phyloP scores from a whole-genome alignment of 2,797 vertebrate genomes.

The Arremon aurantiirostris region DNA sequence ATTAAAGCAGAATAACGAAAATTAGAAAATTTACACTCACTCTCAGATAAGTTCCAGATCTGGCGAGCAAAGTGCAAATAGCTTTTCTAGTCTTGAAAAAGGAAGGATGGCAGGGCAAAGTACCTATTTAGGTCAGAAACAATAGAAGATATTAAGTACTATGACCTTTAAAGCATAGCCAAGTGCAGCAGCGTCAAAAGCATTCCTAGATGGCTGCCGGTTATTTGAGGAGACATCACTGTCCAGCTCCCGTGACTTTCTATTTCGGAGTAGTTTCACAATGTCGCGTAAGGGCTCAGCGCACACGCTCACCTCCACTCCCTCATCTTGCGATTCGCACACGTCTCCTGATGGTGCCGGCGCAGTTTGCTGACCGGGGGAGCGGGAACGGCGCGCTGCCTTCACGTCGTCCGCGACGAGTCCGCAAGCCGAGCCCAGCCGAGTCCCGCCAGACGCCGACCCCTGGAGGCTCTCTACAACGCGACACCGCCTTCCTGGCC shows the following conservation, averaged over 20 bases:
- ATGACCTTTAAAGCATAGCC: fast-evolving
- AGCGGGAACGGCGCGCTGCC: too few relatives aligned
- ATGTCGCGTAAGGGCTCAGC: fast-evolving
- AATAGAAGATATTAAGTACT: fast-evolving
- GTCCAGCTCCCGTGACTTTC: fast-evolving
- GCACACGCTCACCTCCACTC: fast-evolving
- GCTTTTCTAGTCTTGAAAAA: neutral
- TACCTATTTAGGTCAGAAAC: fast-evolving
- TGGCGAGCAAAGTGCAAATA: fast-evolving
- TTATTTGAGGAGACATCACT: fast-evolving
- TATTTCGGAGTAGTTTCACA: fast-evolving
- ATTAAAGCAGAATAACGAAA: neutral
- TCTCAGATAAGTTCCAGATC: neutral
- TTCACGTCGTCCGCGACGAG: fast-evolving
- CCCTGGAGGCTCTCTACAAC: fast-evolving
- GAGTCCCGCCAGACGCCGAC: too few relatives aligned
- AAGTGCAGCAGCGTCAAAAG: fast-evolving
- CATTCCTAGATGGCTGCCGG: fast-evolving
- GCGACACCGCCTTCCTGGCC: fast-evolving
- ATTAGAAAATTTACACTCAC: neutral
- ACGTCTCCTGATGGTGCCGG: fast-evolving
- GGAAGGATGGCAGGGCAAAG: fast-evolving
- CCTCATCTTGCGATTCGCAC: fast-evolving
- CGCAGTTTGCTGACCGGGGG: fast-evolving
- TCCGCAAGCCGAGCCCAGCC: too few relatives aligned